phyloP scores from a whole-genome alignment of 2,888 invertebrate genomes.

The Galeopsomyia nigrocyanea region DNA sequence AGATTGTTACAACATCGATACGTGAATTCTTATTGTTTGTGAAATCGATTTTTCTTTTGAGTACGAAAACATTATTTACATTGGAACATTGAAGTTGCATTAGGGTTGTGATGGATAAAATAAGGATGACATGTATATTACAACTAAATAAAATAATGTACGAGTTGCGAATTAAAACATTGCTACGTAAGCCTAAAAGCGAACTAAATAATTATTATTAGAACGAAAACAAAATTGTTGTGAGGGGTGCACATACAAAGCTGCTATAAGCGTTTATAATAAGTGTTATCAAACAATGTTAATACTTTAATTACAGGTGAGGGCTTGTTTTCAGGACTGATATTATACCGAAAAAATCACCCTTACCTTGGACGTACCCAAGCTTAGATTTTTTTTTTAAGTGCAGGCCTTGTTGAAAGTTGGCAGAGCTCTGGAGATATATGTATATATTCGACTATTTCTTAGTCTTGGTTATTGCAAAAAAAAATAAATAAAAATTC shows the following conservation, averaged over 20 bases:
- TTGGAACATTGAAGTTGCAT: background rate
- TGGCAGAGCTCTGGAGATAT: slow-evolving; percentile 32
- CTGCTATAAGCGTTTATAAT: background rate
- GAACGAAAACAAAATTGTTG: background rate
- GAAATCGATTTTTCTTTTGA: no score
- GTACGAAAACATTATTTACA: no score
- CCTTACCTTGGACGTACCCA: slow-evolving; percentile 48
- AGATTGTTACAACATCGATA: no score
- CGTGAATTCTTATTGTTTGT: no score
- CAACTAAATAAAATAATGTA: background rate
- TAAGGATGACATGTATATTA: background rate
- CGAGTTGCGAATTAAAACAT: background rate
- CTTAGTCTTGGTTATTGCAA: slow-evolving; percentile 20
- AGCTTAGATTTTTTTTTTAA: slow-evolving; percentile 43
- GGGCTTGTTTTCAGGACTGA: slow-evolving; percentile 24
- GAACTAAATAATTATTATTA: slow-evolving; percentile 13
- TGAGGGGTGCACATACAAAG: background rate
- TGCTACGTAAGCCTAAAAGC: slow-evolving; percentile 10
- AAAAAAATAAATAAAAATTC: background rate
- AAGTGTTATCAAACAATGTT: slow-evolving; percentile 3
- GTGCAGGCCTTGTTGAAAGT: slow-evolving; percentile 40
- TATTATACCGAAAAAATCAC: slow-evolving; percentile 38
- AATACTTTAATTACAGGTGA: slow-evolving; percentile 22
- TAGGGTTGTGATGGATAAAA: no score
- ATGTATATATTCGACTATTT: slow-evolving; percentile 9